Evolutionary conservation across 2,888 invertebrate genomes (phyloP).

Genomic region (Leuctra nigra): DNA sequence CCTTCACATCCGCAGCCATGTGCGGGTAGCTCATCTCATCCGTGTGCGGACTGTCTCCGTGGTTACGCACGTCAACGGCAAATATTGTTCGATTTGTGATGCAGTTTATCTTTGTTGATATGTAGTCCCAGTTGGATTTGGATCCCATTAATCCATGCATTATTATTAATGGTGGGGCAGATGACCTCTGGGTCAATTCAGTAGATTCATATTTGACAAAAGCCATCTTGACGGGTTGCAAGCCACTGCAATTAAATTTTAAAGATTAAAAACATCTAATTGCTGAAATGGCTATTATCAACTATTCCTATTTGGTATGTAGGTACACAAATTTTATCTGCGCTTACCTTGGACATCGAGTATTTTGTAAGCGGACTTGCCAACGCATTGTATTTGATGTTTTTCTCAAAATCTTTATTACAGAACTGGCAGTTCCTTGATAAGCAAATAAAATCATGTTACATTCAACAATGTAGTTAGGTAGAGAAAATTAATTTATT

Average conservation of each 20-base stretch:
- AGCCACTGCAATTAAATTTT: too few species aligned
- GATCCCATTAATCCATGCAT: constrained; percentile 84
- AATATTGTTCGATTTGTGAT: constrained; percentile 50
- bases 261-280: too few species aligned
- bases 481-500: neutral
- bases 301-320: too few species aligned
- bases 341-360: too few species aligned
- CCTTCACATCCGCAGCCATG: constrained; percentile 66
- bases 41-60: constrained; percentile 86
- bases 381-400: neutral
- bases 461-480: neutral
- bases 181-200: too few species aligned
- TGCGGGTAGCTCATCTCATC: constrained; percentile 62
- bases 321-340: too few species aligned
- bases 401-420: too few species aligned
- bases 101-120: constrained; percentile 61
- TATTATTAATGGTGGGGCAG: constrained; percentile 59
- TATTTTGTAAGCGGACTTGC: neutral
- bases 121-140: constrained; percentile 78
- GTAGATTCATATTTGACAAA: too few species aligned
- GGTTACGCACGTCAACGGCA: constrained; percentile 85
- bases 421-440: too few species aligned
- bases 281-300: too few species aligned
- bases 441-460: too few species aligned
- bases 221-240: too few species aligned